Base-by-base conservation (phyloP, 2,888 invertebrate genomes). In the Copidosoma aretas region DNA sequence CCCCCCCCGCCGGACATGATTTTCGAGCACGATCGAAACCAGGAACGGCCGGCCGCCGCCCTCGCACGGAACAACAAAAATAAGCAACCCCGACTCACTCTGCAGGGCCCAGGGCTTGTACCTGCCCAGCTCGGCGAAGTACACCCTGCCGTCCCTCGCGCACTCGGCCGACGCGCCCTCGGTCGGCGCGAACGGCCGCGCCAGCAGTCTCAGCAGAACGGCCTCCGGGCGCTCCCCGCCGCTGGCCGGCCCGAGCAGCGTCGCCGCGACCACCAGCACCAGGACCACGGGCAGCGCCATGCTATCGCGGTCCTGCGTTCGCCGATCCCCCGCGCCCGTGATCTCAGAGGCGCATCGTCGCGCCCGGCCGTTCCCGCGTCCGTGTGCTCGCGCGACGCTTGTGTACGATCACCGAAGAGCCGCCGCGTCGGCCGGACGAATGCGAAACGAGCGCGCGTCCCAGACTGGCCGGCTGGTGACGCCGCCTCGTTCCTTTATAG, bases 71-170 rank as follows among this genome's bases (percentile, higher is more conserved):
- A n/a, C n/a, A n/a, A n/a, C n/a, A 32, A 32, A 32, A 32, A 32
- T 59, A 12, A 46, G 46, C 17, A 54, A n/a, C n/a, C n/a, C 41
- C 12, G 14, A 78, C 81, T 77, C 68, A 82, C 81, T 81, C 65
- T 80, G 76, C 39, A 82, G 71, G 1, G 81, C 81, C 81, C 81
- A 82, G 0, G 80, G 78, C 51, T 74, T 70, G 62, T 80, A 82
- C 10, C 67, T 71, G 0, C 57, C 54, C 1, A 82, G 73, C 17
- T 75, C 78, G 51, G 69, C 64, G 14, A 77, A 71, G 61, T 80
- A 82, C 53, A 75, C 49, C 15, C 69, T 72, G 67, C 77, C 75
- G 66, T 80, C 78, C 25, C 70, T 73, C 10, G 75, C 68, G 46
- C 81, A 82, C 17, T 76, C 65, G 0, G 63, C 41, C 1, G 79